These are phyloP conservation scores for Chionoecetes opilio DNA, from an alignment of 1,140 invertebrate genomes.

Conservation along the genomic window DNA sequence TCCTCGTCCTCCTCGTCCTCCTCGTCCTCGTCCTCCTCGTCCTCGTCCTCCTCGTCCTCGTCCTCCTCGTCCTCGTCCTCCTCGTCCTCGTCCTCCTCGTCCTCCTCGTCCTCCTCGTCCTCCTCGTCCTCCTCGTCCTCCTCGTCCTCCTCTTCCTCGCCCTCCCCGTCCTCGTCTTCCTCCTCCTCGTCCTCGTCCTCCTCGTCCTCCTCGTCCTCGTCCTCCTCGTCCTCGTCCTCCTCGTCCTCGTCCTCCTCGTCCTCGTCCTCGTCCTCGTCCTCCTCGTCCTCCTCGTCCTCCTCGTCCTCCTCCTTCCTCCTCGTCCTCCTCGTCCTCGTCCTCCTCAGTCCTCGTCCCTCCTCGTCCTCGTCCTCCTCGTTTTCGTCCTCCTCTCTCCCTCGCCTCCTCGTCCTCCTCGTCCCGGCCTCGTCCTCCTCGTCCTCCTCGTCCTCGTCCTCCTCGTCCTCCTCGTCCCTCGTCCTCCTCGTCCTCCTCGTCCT, in stretches of 20 bases:
- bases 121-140: not conserved
- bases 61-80: not conserved
- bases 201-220: not conserved
- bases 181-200: too few relatives aligned
- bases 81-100: not conserved
- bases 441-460: too few relatives aligned
- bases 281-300: too few relatives aligned
- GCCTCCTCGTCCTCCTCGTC: too few relatives aligned
- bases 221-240: not conserved
- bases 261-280: not conserved
- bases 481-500: too few relatives aligned
- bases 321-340: slow-evolving; percentile 27
- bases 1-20: not conserved
- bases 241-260: not conserved
- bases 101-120: not conserved
- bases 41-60: not conserved
- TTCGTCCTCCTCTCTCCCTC: too few relatives aligned
- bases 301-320: not conserved
- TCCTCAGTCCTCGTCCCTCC: too few relatives aligned
- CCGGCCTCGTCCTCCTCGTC: too few relatives aligned
- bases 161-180: too few relatives aligned
- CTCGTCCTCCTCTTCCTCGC: not conserved
- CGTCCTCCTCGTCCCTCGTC: too few relatives aligned
- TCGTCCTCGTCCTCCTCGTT: too few relatives aligned
- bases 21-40: not conserved